Conservation (phyloP, 2,113 vertebrate species). For the Larimichthys polyactis region DNA sequence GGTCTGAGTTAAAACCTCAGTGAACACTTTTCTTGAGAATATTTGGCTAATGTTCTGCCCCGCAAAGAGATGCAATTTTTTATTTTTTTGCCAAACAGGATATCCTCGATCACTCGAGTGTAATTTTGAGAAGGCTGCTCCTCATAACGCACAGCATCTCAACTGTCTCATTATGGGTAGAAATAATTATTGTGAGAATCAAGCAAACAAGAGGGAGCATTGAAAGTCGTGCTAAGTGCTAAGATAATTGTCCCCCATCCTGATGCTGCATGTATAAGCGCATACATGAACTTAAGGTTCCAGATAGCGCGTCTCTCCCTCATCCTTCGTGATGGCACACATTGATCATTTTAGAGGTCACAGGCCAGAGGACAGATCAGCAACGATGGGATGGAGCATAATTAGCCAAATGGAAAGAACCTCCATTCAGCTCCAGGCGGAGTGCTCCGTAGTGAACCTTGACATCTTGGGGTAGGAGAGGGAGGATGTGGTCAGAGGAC, state of each 20-base stretch:
- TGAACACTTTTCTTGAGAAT: slow-evolving; percentile 32
- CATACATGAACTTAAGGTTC: too few relatives aligned
- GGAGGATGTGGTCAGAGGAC: slow-evolving; percentile 22
- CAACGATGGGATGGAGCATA: not conserved
- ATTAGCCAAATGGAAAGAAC: slow-evolving; percentile 20
- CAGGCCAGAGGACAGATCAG: not conserved
- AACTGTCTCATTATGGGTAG: not conserved
- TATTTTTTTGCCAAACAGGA: not conserved
- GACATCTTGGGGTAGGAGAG: not conserved
- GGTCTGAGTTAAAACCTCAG: slow-evolving; percentile 29
- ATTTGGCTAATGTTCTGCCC: not conserved
- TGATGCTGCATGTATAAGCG: too few relatives aligned
- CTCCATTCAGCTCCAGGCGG: not conserved
- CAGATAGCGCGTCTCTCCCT: too few relatives aligned
- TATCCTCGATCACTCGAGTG: not conserved
- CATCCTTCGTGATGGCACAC: not conserved
- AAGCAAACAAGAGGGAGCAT: not conserved
- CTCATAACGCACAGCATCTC: not conserved
- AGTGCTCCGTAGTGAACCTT: not conserved
- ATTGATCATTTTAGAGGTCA: slow-evolving; percentile 18
- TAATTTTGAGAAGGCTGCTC: not conserved
- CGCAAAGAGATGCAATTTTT: too few relatives aligned
- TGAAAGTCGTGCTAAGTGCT: not conserved
- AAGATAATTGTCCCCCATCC: too few relatives aligned
- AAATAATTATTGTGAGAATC: slow-evolving; percentile 7